These are phyloP conservation scores for Pardosa pseudoannulata DNA, from an alignment of 2,888 invertebrate species.

Conservation along the genomic window DNA sequence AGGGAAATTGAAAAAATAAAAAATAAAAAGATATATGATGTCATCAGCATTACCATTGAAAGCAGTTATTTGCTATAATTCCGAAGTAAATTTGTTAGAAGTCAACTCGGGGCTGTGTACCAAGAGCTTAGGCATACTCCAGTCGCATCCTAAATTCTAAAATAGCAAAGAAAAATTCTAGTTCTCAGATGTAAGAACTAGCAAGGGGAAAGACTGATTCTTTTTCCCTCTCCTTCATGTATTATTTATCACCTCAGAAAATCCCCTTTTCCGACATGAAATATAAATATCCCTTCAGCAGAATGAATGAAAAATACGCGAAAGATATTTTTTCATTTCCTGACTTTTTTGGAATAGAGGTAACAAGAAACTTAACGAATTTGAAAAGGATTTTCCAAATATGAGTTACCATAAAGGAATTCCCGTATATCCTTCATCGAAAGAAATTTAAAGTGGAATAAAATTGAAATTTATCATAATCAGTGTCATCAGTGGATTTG, in stretches of 20 bases:
- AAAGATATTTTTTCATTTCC: constrained; percentile 11
- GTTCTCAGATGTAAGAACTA: background rate
- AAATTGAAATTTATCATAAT: constrained; percentile 57
- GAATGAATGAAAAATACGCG: constrained; percentile 33
- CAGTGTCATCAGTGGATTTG: constrained; percentile 23
- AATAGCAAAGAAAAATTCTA: constrained; percentile 13
- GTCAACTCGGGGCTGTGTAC: background rate
- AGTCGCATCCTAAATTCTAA: background rate
- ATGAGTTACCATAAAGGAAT: constrained; percentile 1
- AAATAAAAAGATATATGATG: too few species aligned
- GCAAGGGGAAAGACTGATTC: constrained; percentile 16
- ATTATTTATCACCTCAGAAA: constrained; percentile 48
- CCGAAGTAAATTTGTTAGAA: background rate
- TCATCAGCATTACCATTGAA: background rate
- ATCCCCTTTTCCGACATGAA: constrained; percentile 48
- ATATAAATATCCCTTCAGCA: constrained; percentile 29
- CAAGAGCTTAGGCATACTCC: background rate
- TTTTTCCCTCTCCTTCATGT: constrained; percentile 31
- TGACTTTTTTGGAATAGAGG: background rate
- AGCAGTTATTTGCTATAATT: background rate
- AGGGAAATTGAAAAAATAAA: too few species aligned
- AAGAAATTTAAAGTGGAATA: constrained; percentile 50
- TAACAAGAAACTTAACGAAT: constrained; percentile 48
- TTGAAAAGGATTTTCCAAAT: constrained; percentile 45
- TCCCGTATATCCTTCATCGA: background rate